These are phyloP conservation scores for Lasius fuliginosus DNA, from an alignment of 2,888 invertebrate genomes.

Conservation along the genomic window DNA sequence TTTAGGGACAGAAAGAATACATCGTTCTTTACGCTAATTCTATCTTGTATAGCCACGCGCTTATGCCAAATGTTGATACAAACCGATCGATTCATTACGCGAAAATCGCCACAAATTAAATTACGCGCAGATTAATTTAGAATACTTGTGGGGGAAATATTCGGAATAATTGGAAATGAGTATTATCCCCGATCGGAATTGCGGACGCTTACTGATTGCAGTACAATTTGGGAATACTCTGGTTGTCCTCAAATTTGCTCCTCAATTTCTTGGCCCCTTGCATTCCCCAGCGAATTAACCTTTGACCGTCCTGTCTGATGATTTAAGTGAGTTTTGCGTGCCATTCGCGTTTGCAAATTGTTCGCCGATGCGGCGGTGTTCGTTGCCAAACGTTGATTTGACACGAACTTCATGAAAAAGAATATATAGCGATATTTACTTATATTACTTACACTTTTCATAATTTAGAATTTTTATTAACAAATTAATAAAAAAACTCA, in stretches of 20 bases:
- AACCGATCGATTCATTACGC: slow-evolving; percentile 15
- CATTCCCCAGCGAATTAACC: slow-evolving; percentile 41
- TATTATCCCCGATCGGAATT: not conserved
- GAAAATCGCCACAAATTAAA: slow-evolving; percentile 10
- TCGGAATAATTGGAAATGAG: not conserved
- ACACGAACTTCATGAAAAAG: slow-evolving; percentile 39
- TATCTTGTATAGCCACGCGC: not conserved
- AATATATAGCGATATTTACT: not conserved
- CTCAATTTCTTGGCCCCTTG: slow-evolving; percentile 51
- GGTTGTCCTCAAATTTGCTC: slow-evolving; percentile 45
- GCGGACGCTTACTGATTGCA: slow-evolving; percentile 36
- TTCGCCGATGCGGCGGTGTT: slow-evolving; percentile 11
- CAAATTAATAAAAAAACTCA: not conserved
- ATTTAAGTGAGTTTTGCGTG: slow-evolving; percentile 54
- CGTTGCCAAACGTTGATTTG: slow-evolving; percentile 40
- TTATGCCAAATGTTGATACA: not conserved
- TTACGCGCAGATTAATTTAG: slow-evolving; percentile 20
- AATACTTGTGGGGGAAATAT: slow-evolving; percentile 10
- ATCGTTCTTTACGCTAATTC: not conserved
- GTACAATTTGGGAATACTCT: slow-evolving; percentile 36
- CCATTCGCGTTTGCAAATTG: slow-evolving; percentile 46
- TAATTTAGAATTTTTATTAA: not conserved
- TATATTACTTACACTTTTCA: not conserved
- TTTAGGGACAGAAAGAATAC: not conserved
- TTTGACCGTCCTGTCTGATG: slow-evolving; percentile 46